These are phyloP conservation scores for cattle (Bos taurus) DNA, from an alignment of 2,113 vertebrate genomes.

Conservation along the genomic window ARS-UCD2.0 NC_037356.1:31982501-31983000, in stretches of 20 bases:
- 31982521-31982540: conserved; percentile 26
- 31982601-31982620: conserved; percentile 6
- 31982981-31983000: neutral
- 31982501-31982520: neutral
- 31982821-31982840: conserved; percentile 79
- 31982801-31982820: conserved; percentile 80
- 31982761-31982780: conserved; percentile 84
- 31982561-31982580: conserved; percentile 63
- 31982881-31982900: neutral
- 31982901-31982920: conserved; percentile 61
- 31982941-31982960: conserved; percentile 39
- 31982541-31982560: conserved; percentile 63
- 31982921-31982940: conserved; percentile 15
- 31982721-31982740: conserved; percentile 89
- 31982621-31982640: conserved; percentile 74
- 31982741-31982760: conserved; percentile 90
- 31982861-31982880: conserved; percentile 79
- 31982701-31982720: conserved; percentile 87
- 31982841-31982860: conserved; percentile 79
- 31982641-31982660: conserved; percentile 84
- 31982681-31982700: conserved; percentile 77
- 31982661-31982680: conserved; percentile 83
- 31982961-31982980: conserved; percentile 48
- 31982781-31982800: conserved; percentile 79
- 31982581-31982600: conserved; percentile 59